phyloP scores from a whole-genome alignment of 2,113 vertebrate species.

The Aspidoscelis tigris region DNA sequence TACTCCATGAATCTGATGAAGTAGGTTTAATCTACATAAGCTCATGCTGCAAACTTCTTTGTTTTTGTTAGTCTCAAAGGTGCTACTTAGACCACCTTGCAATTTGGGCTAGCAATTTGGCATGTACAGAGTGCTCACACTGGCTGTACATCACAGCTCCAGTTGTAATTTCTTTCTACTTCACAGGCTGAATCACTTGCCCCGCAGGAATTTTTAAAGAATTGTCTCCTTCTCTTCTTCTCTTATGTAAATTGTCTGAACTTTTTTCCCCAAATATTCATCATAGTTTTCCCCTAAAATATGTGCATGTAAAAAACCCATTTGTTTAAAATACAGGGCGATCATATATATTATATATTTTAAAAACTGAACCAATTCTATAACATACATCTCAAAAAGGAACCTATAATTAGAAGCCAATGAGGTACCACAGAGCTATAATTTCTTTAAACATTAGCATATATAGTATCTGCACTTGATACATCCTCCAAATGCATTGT shows the following conservation, averaged over 20 bases:
- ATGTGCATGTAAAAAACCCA: slow-evolving; percentile 45
- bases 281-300: slow-evolving; percentile 12
- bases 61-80: too few species aligned
- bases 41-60: too few species aligned
- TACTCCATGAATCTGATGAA: too few species aligned
- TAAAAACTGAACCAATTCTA: slow-evolving; percentile 25
- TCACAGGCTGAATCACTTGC: background rate
- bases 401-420: slow-evolving; percentile 24
- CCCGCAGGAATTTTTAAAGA: background rate
- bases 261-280: background rate
- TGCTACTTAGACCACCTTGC: too few species aligned
- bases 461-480: slow-evolving; percentile 2
- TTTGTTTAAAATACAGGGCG: slow-evolving; percentile 29
- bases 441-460: slow-evolving; percentile 15
- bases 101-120: too few species aligned
- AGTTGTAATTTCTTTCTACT: background rate
- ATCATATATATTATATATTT: slow-evolving; percentile 37
- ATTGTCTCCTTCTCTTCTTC: too few species aligned
- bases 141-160: background rate
- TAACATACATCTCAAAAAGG: slow-evolving; percentile 34
- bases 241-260: background rate
- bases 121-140: background rate
- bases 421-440: slow-evolving; percentile 19
- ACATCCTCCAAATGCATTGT: background rate
- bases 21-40: too few species aligned